Evolutionary conservation across 2,113 vertebrate species (phyloP).

Genomic region (Solea senegalensis): DNA sequence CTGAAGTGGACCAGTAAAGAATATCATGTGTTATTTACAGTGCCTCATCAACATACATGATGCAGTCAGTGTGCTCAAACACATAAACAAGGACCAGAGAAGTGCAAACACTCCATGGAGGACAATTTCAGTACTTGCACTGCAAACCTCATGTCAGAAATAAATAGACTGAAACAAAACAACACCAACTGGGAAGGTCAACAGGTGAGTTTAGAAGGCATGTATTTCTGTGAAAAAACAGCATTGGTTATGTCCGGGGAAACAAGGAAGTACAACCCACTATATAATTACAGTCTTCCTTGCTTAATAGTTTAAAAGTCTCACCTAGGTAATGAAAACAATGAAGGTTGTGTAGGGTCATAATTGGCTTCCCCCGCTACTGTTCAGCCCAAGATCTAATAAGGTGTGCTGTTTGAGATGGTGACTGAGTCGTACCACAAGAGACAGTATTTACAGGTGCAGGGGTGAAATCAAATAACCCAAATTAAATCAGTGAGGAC

Average conservation of each 20-base stretch:
- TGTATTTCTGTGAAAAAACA: neutral
- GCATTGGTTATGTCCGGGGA: neutral
- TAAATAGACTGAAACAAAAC: neutral
- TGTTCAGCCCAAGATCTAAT: neutral
- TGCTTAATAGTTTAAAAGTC: neutral
- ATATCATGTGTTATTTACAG: neutral
- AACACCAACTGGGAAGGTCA: neutral
- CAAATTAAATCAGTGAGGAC: neutral
- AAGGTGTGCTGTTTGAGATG: neutral
- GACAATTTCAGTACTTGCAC: neutral
- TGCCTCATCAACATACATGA: constrained; percentile 5
- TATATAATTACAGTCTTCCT: too few relatives aligned
- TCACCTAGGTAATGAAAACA: neutral
- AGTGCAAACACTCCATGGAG: neutral
- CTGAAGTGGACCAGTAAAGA: neutral
- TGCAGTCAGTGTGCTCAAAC: neutral
- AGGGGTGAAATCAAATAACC: neutral
- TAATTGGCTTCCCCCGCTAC: neutral
- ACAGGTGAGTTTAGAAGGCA: neutral
- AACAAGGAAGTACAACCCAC: neutral
- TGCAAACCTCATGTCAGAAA: neutral
- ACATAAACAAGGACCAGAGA: constrained; percentile 2
- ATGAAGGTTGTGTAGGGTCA: neutral
- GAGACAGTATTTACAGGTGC: neutral
- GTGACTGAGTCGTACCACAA: neutral